Conservation (phyloP, 2,888 invertebrate species). For the Tinea semifulvella region DNA sequence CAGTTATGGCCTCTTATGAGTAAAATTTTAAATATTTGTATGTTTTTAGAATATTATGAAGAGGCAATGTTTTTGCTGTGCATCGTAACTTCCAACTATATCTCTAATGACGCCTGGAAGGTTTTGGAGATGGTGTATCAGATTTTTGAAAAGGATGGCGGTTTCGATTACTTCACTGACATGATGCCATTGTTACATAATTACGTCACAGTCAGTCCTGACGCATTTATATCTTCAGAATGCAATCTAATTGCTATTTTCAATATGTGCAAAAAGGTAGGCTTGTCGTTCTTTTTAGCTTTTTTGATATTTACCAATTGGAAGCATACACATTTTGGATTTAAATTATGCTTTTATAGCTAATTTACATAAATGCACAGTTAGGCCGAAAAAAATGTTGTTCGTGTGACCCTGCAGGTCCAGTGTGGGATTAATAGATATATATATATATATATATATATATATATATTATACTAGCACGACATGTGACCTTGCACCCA, state of each 20-base stretch:
- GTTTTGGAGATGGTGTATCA: constrained; percentile 88
- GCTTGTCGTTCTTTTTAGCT: too few species aligned
- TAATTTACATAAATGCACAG: too few species aligned
- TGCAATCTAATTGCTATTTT: constrained; percentile 90
- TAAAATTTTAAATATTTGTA: not conserved
- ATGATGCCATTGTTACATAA: constrained; percentile 99
- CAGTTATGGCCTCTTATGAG: not conserved
- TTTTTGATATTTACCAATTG: too few species aligned
- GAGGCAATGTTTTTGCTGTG: constrained; percentile 93
- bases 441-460: too few species aligned
- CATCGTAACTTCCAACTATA: constrained; percentile 86
- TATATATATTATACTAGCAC: too few species aligned
- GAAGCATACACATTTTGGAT: too few species aligned
- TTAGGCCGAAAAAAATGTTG: too few species aligned
- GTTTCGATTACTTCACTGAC: constrained; percentile 95
- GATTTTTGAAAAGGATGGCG: constrained; percentile 94
- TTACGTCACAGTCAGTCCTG: constrained; percentile 95
- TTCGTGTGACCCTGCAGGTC: too few species aligned
- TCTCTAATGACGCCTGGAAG: constrained; percentile 97
- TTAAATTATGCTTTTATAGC: too few species aligned
- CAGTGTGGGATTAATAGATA: too few species aligned
- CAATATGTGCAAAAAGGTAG: constrained; percentile 92
- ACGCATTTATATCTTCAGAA: constrained; percentile 90
- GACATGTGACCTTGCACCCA: too few species aligned
- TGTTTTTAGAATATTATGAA: constrained; percentile 88